These are phyloP conservation scores for Noctilio leporinus DNA, from an alignment of 2,113 vertebrate genomes.

Conservation along the genomic window DNA sequence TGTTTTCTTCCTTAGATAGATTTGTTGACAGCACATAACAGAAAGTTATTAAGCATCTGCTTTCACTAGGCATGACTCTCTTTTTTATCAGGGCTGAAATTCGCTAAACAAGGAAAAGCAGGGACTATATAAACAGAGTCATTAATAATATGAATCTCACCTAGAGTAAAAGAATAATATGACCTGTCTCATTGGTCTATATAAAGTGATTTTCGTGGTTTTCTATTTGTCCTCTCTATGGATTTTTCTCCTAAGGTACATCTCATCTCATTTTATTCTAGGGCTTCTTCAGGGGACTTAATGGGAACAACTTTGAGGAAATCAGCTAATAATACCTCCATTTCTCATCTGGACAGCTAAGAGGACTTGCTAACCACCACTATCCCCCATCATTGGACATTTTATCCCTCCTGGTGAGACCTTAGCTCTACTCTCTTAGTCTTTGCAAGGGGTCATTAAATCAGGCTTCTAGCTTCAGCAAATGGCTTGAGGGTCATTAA, in stretches of 20 bases:
- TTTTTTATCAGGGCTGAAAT: slow-evolving; percentile 43
- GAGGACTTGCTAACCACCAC: background rate
- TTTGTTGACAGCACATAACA: slow-evolving; percentile 1
- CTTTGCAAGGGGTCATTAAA: slow-evolving; percentile 65
- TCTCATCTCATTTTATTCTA: slow-evolving; percentile 46
- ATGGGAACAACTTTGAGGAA: slow-evolving; percentile 26
- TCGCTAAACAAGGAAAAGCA: slow-evolving; percentile 46
- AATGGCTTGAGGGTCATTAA: slow-evolving; percentile 61
- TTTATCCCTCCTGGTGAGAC: background rate
- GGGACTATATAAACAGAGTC: slow-evolving; percentile 27
- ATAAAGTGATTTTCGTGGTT: slow-evolving; percentile 20
- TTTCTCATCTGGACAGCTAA: slow-evolving; percentile 67
- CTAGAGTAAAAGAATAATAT: slow-evolving; percentile 43
- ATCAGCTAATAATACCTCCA: slow-evolving; percentile 56
- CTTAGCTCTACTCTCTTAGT: slow-evolving; percentile 57
- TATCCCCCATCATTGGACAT: slow-evolving; percentile 13
- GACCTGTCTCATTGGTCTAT: background rate
- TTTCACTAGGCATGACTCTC: background rate
- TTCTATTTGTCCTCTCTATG: slow-evolving; percentile 6
- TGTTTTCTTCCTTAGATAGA: slow-evolving; percentile 25
- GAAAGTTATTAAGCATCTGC: slow-evolving; percentile 27
- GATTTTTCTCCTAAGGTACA: slow-evolving; percentile 39
- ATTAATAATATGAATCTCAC: slow-evolving; percentile 59
- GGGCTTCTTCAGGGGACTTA: slow-evolving; percentile 21
- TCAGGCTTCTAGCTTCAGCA: slow-evolving; percentile 59